Conservation (phyloP, 2,797 vertebrate genomes). For the Rhabdomys pumilio region DNA sequence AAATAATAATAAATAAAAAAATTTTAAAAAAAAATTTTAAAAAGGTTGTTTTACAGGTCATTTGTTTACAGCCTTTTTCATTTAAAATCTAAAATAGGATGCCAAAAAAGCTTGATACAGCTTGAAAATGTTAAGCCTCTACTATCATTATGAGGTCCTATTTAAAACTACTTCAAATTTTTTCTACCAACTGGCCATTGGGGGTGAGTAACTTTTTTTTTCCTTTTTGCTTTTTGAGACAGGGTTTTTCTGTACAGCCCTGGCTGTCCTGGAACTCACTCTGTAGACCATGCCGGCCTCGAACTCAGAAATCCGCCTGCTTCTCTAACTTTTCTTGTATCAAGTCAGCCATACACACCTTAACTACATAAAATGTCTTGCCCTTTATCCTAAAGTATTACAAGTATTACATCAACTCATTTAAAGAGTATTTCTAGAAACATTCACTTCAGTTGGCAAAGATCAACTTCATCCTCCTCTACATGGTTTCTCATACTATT, state of each 20-base stretch:
- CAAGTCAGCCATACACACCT: neutral
- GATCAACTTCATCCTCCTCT: constrained; percentile 56
- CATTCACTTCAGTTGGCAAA: constrained; percentile 43
- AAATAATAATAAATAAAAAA: neutral
- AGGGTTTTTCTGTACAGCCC: no score
- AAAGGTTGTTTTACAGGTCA: neutral
- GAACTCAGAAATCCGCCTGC: no score
- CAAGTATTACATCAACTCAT: constrained; percentile 32
- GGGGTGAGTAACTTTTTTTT: neutral
- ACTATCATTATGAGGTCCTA: neutral
- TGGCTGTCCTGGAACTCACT: no score
- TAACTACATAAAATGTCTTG: constrained; percentile 24
- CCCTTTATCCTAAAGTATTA: constrained; percentile 21
- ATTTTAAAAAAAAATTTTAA: neutral
- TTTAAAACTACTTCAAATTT: constrained; percentile 19
- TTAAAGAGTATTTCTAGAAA: constrained; percentile 68
- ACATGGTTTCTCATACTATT: constrained; percentile 39
- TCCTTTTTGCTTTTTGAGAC: no score
- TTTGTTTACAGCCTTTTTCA: constrained; percentile 9
- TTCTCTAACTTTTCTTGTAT: constrained; percentile 4
- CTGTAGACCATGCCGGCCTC: no score
- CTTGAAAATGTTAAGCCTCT: constrained; percentile 8
- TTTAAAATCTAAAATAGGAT: neutral
- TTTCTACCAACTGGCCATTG: constrained; percentile 28
- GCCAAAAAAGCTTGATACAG: constrained; percentile 34